A percentile compares a stretch with the other conserved stretches of the same genome.
Evolutionary conservation across 2,113 vertebrate genomes (phyloP).

Genomic region (Cololabis saira): DNA sequence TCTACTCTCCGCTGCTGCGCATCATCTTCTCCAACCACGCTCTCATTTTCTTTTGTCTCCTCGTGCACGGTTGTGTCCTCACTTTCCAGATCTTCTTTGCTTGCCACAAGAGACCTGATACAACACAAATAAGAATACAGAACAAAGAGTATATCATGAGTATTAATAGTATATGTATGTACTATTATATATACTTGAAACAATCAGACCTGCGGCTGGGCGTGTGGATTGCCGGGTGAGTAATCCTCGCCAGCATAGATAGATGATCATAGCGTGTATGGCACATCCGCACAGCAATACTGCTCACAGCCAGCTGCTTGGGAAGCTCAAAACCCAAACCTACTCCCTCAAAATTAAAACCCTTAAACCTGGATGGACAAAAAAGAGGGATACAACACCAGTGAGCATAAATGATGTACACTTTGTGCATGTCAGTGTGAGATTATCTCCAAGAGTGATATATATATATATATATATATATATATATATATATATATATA

Average conservation of each 20-base stretch:
- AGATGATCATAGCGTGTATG: conserved; percentile 90
- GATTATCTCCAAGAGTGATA: neutral
- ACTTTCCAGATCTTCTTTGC: neutral
- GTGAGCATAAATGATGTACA: neutral
- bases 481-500: no score
- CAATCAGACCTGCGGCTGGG: conserved; percentile 17
- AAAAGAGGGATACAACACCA: neutral
- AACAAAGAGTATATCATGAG: no score
- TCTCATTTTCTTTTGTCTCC: conserved; percentile 18
- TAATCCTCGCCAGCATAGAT: conserved; percentile 62
- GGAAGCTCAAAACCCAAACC: conserved; percentile 86
- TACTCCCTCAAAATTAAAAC: conserved; percentile 76
- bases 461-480: no score
- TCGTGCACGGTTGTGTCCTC: conserved; percentile 10
- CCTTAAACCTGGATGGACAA: conserved; percentile 80
- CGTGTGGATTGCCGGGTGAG: conserved; percentile 43
- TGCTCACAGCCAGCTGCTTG: conserved; percentile 80
- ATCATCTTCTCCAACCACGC: conserved; percentile 35
- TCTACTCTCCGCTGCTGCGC: conserved; percentile 12
- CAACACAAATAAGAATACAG: neutral
- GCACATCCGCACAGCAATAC: conserved; percentile 84
- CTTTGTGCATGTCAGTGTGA: neutral
- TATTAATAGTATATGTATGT: no score
- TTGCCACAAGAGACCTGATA: conserved; percentile 33
- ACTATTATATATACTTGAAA: neutral